Evolutionary conservation across 1,140 invertebrate genomes (phyloP).

Genomic region (Caerostris darwini): DNA sequence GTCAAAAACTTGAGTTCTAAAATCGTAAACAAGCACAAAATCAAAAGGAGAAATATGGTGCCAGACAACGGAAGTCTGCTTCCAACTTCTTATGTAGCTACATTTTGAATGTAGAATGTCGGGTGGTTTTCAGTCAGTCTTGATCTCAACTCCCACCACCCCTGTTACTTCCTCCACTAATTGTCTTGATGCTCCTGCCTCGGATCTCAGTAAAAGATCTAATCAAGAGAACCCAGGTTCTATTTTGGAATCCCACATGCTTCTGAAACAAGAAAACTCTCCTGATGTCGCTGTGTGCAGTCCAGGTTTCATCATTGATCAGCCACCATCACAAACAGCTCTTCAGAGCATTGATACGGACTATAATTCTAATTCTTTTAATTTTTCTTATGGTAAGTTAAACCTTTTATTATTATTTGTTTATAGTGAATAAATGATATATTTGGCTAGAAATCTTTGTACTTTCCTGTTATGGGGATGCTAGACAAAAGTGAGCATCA

Average conservation of each 20-base stretch:
- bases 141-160: slow-evolving; percentile 71
- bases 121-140: slow-evolving; percentile 72
- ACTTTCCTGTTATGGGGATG: too few species aligned
- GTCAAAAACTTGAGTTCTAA: slow-evolving; percentile 25
- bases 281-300: slow-evolving; percentile 58
- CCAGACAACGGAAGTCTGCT: not conserved
- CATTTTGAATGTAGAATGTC: slow-evolving; percentile 70
- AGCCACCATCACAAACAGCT: slow-evolving; percentile 34
- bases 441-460: too few species aligned
- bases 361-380: slow-evolving; percentile 75
- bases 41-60: slow-evolving; percentile 10
- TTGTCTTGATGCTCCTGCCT: slow-evolving; percentile 37
- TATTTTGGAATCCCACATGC: slow-evolving; percentile 55
- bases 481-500: too few species aligned
- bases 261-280: slow-evolving; percentile 37
- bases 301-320: slow-evolving; percentile 63
- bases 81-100: slow-evolving; percentile 10
- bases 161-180: slow-evolving; percentile 61
- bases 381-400: slow-evolving; percentile 69
- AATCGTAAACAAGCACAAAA: not conserved
- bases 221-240: slow-evolving; percentile 19
- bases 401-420: not conserved
- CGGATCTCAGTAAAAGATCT: slow-evolving; percentile 30
- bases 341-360: slow-evolving; percentile 65
- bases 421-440: not conserved